These are phyloP conservation scores for Aphelenchoides avenae DNA, from an alignment of 1,140 invertebrate genomes.

Conservation along the genomic window DNA sequence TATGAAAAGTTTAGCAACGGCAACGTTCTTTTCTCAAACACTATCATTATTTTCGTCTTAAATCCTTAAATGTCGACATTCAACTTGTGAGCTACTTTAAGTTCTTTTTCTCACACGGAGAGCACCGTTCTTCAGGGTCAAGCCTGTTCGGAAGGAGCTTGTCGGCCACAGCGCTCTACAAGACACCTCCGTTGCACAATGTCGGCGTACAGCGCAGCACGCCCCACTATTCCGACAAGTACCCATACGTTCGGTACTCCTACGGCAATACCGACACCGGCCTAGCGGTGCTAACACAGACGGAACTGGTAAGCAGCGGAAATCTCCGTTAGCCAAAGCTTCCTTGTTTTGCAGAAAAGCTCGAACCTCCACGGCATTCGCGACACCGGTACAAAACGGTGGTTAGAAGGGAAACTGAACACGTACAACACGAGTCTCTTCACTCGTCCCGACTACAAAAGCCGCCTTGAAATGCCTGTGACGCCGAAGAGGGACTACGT, in stretches of 20 bases:
- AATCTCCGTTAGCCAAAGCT: slow-evolving; percentile 4
- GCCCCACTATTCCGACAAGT: slow-evolving; percentile 39
- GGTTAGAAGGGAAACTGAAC: slow-evolving; percentile 35
- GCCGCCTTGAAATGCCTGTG: slow-evolving; percentile 21
- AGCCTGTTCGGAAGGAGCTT: slow-evolving; percentile 26
- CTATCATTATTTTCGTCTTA: slow-evolving; percentile 3
- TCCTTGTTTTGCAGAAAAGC: slow-evolving; percentile 20
- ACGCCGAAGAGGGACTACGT: slow-evolving; percentile 29
- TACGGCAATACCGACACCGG: slow-evolving; percentile 37
- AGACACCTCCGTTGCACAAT: slow-evolving; percentile 27
- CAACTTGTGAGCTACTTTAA: too few species aligned
- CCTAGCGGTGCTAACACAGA: slow-evolving; percentile 29
- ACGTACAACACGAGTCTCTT: slow-evolving; percentile 33
- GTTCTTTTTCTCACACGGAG: too few species aligned
- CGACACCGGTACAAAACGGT: slow-evolving; percentile 33
- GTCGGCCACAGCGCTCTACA: slow-evolving; percentile 27
- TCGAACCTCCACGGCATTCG: slow-evolving; percentile 25
- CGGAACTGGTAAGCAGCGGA: slow-evolving; percentile 24
- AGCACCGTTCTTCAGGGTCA: slow-evolving; percentile 13
- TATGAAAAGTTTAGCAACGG: too few species aligned
- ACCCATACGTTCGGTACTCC: slow-evolving; percentile 39
- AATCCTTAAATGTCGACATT: too few species aligned
- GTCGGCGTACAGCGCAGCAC: slow-evolving; percentile 36
- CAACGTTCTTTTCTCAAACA: too few species aligned
- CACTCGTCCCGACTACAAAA: slow-evolving; percentile 14